A percentile compares a stretch with the other conserved stretches of the same genome.
These are phyloP conservation scores for Platerodrilus igneus DNA, from an alignment of 2,888 invertebrate species.

Conservation along the genomic window DNA sequence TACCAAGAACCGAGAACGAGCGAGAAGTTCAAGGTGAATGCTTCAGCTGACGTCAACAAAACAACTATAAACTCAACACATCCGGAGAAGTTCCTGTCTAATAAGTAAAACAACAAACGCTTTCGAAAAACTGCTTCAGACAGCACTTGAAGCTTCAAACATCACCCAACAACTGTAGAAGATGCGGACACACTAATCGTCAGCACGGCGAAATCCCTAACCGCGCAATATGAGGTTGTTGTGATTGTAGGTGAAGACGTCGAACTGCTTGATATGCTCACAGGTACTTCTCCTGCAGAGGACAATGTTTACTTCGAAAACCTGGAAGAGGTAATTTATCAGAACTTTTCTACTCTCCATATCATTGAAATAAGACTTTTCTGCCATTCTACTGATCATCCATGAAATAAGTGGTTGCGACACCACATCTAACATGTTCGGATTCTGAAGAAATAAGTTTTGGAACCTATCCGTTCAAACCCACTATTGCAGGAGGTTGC, in stretches of 20 bases:
- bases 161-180: conserved; percentile 2
- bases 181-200: no score
- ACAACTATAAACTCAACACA: no score
- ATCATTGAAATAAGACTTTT: conserved; percentile 2
- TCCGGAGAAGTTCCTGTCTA: no score
- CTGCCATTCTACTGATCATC: no score
- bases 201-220: conserved; percentile 1
- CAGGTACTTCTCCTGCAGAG: conserved; percentile 1
- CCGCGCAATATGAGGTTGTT: conserved; percentile 2
- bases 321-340: background rate
- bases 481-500: no score
- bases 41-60: no score
- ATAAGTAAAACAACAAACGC: conserved; percentile 2
- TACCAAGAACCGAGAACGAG: conserved; percentile 5
- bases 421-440: background rate
- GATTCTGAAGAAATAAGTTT: background rate
- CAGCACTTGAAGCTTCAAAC: conserved; percentile 1
- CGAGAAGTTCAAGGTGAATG: no score
- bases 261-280: conserved; percentile 1
- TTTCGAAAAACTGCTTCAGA: background rate
- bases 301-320: no score
- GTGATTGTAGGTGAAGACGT: conserved; percentile 2
- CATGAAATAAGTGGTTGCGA: background rate
- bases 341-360: conserved; percentile 3
- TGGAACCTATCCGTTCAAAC: no score